Evolutionary conservation across 2,888 invertebrate genomes (phyloP).

Genomic region (Drosophila mulleri): DNA sequence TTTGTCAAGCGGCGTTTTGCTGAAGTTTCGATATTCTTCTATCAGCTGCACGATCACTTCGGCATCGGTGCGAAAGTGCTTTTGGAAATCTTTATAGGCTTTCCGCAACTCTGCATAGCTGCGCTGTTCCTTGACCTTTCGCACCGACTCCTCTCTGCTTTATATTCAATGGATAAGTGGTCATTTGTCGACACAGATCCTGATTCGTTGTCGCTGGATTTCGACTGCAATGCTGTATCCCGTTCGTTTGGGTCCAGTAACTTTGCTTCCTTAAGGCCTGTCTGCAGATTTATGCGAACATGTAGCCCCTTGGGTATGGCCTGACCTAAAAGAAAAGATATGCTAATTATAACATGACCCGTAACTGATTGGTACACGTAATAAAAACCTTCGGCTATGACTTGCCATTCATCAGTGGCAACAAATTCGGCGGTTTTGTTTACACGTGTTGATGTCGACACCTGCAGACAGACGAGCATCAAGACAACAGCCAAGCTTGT

Average conservation of each 20-base stretch:
- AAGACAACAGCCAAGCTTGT: slow-evolving; percentile 14
- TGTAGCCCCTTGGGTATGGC: slow-evolving; percentile 91
- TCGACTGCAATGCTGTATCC: slow-evolving; percentile 60
- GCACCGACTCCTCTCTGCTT: slow-evolving; percentile 85
- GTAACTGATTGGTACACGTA: slow-evolving; percentile 24
- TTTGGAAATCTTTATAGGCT: slow-evolving; percentile 87
- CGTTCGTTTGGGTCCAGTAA: slow-evolving; percentile 87
- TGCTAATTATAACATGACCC: slow-evolving; percentile 8
- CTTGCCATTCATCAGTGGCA: slow-evolving; percentile 88
- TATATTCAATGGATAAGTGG: slow-evolving; percentile 78
- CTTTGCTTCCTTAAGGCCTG: slow-evolving; percentile 91
- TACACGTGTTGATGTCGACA: slow-evolving; percentile 23
- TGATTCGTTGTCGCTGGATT: slow-evolving; percentile 28
- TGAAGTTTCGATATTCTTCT: slow-evolving; percentile 84
- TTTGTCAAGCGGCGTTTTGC: slow-evolving; percentile 62
- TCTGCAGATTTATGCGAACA: slow-evolving; percentile 90
- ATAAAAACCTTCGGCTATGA: slow-evolving; percentile 87
- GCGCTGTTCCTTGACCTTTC: slow-evolving; percentile 70
- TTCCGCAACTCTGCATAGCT: slow-evolving; percentile 87
- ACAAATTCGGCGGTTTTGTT: slow-evolving; percentile 84
- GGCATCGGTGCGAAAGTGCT: slow-evolving; percentile 88
- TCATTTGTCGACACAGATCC: slow-evolving; percentile 34
- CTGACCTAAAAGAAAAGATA: slow-evolving; percentile 87
- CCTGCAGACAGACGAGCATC: slow-evolving; percentile 18
- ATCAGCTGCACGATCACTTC: slow-evolving; percentile 88